These are phyloP conservation scores for Ibidorhyncha struthersii DNA, from an alignment of 2,113 vertebrate genomes.

Conservation along the genomic window DNA sequence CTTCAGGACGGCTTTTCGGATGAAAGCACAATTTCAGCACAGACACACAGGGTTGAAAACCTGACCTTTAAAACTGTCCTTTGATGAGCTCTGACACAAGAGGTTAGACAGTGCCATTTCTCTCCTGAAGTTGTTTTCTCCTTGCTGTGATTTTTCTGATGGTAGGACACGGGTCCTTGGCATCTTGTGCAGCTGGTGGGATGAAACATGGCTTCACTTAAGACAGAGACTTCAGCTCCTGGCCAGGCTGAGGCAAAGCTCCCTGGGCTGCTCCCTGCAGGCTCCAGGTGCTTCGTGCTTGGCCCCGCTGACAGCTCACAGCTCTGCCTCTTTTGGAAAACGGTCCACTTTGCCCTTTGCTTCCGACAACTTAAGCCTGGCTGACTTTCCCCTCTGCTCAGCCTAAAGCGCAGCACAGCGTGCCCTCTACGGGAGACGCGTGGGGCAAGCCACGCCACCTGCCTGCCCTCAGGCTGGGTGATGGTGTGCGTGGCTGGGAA, in stretches of 20 bases:
- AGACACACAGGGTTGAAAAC: background rate
- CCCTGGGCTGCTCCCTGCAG: background rate
- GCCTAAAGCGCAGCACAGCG: accelerated
- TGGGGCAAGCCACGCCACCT: background rate
- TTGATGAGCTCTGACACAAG: background rate
- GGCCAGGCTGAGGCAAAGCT: background rate
- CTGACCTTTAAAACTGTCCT: background rate
- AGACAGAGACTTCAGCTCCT: background rate
- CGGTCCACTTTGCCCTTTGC: background rate
- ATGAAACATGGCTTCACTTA: background rate
- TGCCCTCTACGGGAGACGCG: accelerated
- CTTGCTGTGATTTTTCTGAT: background rate
- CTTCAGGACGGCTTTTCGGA: background rate
- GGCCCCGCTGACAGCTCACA: background rate
- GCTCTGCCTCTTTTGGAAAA: background rate
- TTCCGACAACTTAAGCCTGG: background rate
- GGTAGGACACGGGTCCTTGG: background rate
- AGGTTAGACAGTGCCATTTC: background rate
- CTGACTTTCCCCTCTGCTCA: background rate
- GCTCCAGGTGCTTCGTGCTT: background rate
- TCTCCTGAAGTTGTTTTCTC: background rate
- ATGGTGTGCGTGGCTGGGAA: accelerated
- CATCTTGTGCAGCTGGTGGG: background rate
- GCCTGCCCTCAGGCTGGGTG: background rate
- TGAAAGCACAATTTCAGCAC: background rate